phyloP scores from a whole-genome alignment of 2,113 vertebrate genomes.

The Perca fluviatilis region DNA sequence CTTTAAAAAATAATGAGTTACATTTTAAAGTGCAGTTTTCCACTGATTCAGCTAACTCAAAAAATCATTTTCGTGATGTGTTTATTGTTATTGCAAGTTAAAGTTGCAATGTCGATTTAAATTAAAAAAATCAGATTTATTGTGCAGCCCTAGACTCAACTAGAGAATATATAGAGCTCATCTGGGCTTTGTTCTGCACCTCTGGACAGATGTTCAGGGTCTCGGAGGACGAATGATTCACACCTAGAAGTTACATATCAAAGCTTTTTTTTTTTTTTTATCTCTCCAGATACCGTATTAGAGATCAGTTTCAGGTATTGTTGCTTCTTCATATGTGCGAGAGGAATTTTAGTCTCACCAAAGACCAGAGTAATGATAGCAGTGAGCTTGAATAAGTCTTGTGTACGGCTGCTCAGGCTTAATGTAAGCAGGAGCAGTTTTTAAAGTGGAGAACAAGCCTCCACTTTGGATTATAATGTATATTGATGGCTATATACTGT shows the following conservation, averaged over 20 bases:
- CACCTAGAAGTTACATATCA: neutral
- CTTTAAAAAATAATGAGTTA: too few relatives aligned
- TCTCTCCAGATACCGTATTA: neutral
- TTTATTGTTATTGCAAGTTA: too few relatives aligned
- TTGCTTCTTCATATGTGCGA: constrained; percentile 4
- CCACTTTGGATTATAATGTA: neutral
- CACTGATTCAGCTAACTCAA: too few relatives aligned
- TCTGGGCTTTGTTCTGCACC: constrained; percentile 9
- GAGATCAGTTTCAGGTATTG: neutral
- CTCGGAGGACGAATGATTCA: neutral
- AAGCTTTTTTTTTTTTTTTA: constrained; percentile 4
- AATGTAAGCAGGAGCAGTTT: constrained; percentile 4
- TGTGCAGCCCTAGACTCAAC: too few relatives aligned
- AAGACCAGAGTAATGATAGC: constrained; percentile 34
- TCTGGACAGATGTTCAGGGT: neutral
- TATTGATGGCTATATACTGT: neutral
- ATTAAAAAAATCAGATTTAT: too few relatives aligned
- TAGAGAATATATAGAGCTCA: neutral
- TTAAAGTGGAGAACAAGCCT: too few relatives aligned
- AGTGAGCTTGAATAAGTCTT: neutral
- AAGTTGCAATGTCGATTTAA: too few relatives aligned
- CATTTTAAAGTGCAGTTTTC: too few relatives aligned
- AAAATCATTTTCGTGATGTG: too few relatives aligned
- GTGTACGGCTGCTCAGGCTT: constrained; percentile 8
- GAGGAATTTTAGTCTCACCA: constrained; percentile 42